Evolutionary conservation across 2,113 vertebrate species (phyloP), one percentile per base, ranked within the genome.

Genomic region (Tetrao urogallus): DNA sequence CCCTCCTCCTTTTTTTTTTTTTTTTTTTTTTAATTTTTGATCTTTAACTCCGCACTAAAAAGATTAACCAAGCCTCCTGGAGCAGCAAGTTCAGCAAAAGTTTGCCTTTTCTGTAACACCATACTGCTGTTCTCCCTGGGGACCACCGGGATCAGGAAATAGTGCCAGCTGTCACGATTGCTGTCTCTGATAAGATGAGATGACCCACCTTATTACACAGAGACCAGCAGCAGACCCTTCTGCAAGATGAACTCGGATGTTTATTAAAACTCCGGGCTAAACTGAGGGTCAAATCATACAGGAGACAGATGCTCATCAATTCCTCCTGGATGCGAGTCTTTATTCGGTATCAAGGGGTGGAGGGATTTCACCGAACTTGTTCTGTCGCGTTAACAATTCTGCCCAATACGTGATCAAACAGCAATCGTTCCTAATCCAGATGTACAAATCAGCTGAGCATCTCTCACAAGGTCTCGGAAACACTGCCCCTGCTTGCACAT

Each of bases 61-160:
- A 97, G 94, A 97, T 97, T 97, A 97, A 97, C 90, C 0, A 3
- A 74, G 93, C 95, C 96, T 97, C 96, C 97, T 9, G 25, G 94
- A 95, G 95, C 94, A 94, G 94, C 82, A 96, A 98, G 98, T 98
- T 98, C 98, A 98, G 94, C 96, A 96, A 96, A 98, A 98, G 97
- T 98, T 98, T 98, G 97, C 96, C 94, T 98, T 96, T 97, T 97
- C 92, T 96, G 95, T 96, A 97, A 98, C 96, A 72, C 32, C 96
- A 94, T 91, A 85, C 94, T 97, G 95, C 96, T 97, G 95, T 95
- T 97, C 94, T 95, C 95, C 96, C 96, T 60, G 56, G 95, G 79
- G 97, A 96, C 92, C 92, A 81, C 73, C 22, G 8, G 84, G 88
- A 74, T 92, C 92, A 97, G 96, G 95, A 97, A 96, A 95, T 7